A percentile compares a stretch with the other conserved stretches of the same genome.
These are phyloP conservation scores for Sebastes nivosus DNA, from an alignment of 2,797 vertebrate genomes.

Conservation along the genomic window DNA sequence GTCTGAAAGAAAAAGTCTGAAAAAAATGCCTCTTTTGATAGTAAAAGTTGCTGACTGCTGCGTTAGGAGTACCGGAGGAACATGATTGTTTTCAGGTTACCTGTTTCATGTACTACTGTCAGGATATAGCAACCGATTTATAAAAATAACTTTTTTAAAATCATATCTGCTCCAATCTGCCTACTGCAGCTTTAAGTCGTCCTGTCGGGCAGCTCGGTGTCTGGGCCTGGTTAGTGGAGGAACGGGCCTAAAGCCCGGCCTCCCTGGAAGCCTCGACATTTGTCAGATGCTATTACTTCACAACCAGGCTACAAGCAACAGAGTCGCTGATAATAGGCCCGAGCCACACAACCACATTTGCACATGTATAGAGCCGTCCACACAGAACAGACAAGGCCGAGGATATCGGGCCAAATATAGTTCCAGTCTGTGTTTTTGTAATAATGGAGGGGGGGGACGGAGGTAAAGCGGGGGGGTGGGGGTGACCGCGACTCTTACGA, in stretches of 20 bases:
- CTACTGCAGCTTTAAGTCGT: background rate
- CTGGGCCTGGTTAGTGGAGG: slow-evolving; percentile 22
- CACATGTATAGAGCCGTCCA: slow-evolving; percentile 81
- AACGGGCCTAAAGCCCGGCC: slow-evolving; percentile 62
- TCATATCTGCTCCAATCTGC: too few relatives aligned
- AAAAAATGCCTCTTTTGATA: too few relatives aligned
- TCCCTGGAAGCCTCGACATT: slow-evolving; percentile 79
- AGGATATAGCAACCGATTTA: too few relatives aligned
- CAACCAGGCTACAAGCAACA: slow-evolving; percentile 81
- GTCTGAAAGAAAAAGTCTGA: too few relatives aligned
- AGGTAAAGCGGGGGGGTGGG: slow-evolving; percentile 55
- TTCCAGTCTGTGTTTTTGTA: slow-evolving; percentile 83
- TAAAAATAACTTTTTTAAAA: too few relatives aligned
- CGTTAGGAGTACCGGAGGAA: too few relatives aligned
- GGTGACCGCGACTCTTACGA: slow-evolving; percentile 61
- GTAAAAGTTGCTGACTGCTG: too few relatives aligned
- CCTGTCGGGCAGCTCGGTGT: background rate
- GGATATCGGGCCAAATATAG: slow-evolving; percentile 86
- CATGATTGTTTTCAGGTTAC: too few relatives aligned
- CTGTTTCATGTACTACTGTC: too few relatives aligned
- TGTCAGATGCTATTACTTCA: slow-evolving; percentile 85
- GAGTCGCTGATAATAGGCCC: slow-evolving; percentile 75
- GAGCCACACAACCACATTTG: slow-evolving; percentile 82
- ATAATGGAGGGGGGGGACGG: slow-evolving; percentile 56
- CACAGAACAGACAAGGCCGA: slow-evolving; percentile 80